Conservation (phyloP, 2,888 invertebrate genomes). For the Philopedon plagiatum region DNA sequence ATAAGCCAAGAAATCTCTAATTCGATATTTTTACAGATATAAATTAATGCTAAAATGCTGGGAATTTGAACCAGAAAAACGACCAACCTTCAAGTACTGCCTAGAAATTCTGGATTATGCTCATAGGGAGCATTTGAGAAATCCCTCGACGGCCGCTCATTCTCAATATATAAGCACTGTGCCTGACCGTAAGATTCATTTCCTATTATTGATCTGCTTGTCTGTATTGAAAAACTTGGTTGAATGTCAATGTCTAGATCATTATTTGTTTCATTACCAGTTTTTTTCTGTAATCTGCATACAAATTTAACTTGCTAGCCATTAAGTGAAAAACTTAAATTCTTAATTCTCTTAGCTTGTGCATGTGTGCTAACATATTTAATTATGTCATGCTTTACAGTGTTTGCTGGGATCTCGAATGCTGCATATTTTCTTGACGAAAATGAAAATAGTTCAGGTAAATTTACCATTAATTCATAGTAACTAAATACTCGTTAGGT, state of each 20-base stretch:
- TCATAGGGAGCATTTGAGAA: slow-evolving; percentile 62
- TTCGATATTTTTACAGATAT: slow-evolving; percentile 73
- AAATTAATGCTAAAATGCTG: slow-evolving; percentile 90
- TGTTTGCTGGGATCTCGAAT: slow-evolving; percentile 80
- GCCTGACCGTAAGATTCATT: slow-evolving; percentile 66
- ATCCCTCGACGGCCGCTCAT: slow-evolving; percentile 67
- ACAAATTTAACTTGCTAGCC: not conserved
- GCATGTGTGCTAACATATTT: slow-evolving; percentile 45
- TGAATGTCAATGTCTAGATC: too few relatives aligned
- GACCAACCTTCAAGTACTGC: slow-evolving; percentile 91
- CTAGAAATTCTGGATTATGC: slow-evolving; percentile 74
- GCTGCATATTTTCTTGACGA: slow-evolving; percentile 84
- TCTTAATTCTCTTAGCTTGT: slow-evolving; percentile 5
- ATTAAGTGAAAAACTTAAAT: not conserved
- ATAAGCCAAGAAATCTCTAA: too few relatives aligned
- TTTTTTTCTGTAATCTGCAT: not conserved
- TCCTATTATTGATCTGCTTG: too few relatives aligned
- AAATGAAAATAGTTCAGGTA: slow-evolving; percentile 77
- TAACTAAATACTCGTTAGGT: not conserved
- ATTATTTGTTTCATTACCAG: not conserved
- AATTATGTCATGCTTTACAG: slow-evolving; percentile 64
- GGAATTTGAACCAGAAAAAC: slow-evolving; percentile 84
- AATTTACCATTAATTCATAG: slow-evolving; percentile 8
- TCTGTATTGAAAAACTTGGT: too few relatives aligned
- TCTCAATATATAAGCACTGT: slow-evolving; percentile 70